Evolutionary conservation across 53 echinoderm and acorn worm genomes (phyloP), one percentile per base, ranked within the genome.

Genomic region (Luidia sarsii): DNA sequence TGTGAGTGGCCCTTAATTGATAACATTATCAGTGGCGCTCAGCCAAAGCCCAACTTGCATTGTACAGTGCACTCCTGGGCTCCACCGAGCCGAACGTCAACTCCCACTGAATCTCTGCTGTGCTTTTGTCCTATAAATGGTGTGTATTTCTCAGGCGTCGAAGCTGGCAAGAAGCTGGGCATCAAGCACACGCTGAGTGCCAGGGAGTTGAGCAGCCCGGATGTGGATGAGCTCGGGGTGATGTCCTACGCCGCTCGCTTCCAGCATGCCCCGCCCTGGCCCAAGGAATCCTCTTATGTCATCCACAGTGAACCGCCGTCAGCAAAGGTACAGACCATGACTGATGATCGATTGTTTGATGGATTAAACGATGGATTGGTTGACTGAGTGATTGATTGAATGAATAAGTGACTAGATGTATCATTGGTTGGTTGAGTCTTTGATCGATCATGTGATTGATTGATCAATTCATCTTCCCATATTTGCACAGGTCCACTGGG

Each of bases 171-270:
- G 20, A 84, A 75, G 27, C 16, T 93, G 6, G 91, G 89, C n/a
- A 62, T 94, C 3, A 84, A 88, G 13, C 89, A 89, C 2, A 82
- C 75, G 43, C 64, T 99, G 59, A 94, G 81, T 28, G 99, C 91
- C 0, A 41, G 83, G 3, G 89, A 99, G 36, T 83, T 99, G 24
- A 69, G 84, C 46, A 83, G 85, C 14, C 99, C 99, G 1, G 82
- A 87, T 50, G 99, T 99, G 16, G 94, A 99, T 21, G 99, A 99
- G 53, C 91, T 99, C 0, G 73, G 64, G 27, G 89, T 91, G 52
- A 99, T 99, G 99, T 89, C 99, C 0, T 94, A 89, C 33, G 94
- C 94, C 18, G 91, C 99, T 0, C 70, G 85, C 48, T 90, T 87
- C 82, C 94, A 87, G 48, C 85, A 89, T 66, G 82, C 91, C 19